Evolutionary conservation across 2,797 vertebrate genomes (phyloP), one percentile per base, ranked within the genome.

Genomic region (Dromococcyx pavoninus): DNA sequence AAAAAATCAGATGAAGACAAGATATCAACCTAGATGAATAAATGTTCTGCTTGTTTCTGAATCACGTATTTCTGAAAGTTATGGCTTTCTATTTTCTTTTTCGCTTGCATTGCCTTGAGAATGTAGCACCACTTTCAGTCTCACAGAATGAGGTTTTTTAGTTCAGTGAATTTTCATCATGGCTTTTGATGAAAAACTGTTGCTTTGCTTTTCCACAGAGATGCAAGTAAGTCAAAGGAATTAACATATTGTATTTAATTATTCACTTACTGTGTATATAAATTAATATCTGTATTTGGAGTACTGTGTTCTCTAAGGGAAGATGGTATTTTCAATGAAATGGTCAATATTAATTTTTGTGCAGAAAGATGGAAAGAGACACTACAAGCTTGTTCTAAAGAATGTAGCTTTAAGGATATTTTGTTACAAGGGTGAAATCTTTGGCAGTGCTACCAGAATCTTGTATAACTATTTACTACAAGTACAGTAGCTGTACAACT

Each of bases 391-490:
- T 27, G 11, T 43, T 85, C 37, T 56, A 67, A 83, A 82, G 78
- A 41, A 13, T 67, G 37, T 78, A 62, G 35, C 88, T 92, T 88
- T 95, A 89, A 94, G 81, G 30, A 80, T 44, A 65, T 80, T 85
- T 75, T 90, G 28, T 88, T 89, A 74, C 57, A 69, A 81, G 62
- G 27, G 51, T 60, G 53, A 91, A 90, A 65, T 50, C 33, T 82
- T 96, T 97, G 96, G 95, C 97, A 97, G 61, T 67, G 54, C 58
- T 86, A 7, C 43, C 43, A 24, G 5, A 94, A 32, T 30, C 39
- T 65, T 93, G 86, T 94, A 32, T 97, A 96, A 96, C 97, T 94
- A 97, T 97, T 97, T 93, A 97, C 95, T 94, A 39, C n/a, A 62
- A 94, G 79, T 93, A 94, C 94, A 96, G 95, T 97, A 95, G 82